phyloP scores from a whole-genome alignment of 2,113 vertebrate species.

The Phalacrocorax aristotelis region DNA sequence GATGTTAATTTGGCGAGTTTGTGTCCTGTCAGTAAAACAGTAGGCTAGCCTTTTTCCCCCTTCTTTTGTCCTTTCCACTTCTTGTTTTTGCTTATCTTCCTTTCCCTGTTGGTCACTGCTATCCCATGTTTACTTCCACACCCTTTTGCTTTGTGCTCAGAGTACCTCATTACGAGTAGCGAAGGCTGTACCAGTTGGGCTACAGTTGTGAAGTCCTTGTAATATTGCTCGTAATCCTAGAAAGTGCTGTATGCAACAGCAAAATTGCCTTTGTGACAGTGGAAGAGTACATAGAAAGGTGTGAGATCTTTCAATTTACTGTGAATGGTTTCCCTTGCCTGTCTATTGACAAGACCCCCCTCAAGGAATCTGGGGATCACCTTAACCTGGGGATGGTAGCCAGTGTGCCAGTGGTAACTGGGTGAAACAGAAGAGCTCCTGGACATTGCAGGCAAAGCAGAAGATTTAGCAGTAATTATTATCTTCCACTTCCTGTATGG shows the following conservation, averaged over 20 bases:
- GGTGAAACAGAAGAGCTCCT: not conserved
- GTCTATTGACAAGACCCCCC: not conserved
- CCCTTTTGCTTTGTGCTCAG: fast-evolving
- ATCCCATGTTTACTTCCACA: not conserved
- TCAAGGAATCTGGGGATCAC: fast-evolving
- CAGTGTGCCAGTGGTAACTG: not conserved
- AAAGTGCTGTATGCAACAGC: not conserved
- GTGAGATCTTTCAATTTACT: not conserved
- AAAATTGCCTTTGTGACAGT: not conserved
- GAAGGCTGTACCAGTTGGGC: not conserved
- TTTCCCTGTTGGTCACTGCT: not conserved
- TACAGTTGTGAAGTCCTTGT: not conserved
- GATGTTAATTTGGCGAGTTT: not conserved
- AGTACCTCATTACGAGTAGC: not conserved
- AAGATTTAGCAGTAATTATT: not conserved
- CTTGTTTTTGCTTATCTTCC: not conserved
- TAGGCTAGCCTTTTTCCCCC: not conserved
- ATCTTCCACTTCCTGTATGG: not conserved
- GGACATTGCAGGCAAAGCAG: not conserved
- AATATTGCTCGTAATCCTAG: not conserved
- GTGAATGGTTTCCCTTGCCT: not conserved
- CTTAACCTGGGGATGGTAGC: not conserved
- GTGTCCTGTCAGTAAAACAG: not conserved
- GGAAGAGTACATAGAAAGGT: not conserved
- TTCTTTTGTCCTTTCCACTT: not conserved